Base-by-base conservation (phyloP, 2,113 vertebrate species). In the Aspidoscelis tigris region DNA sequence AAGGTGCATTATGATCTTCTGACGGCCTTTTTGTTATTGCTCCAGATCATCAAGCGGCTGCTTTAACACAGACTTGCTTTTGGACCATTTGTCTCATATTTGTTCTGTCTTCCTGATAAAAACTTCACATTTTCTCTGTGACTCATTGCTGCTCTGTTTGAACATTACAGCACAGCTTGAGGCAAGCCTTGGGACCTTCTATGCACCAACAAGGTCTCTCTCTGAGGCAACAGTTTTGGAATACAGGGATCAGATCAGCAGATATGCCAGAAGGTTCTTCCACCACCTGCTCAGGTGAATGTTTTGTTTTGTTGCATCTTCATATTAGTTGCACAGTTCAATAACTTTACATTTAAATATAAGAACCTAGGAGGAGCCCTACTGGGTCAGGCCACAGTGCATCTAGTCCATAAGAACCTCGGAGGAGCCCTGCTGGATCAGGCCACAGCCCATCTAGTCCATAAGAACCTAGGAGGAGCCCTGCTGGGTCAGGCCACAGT, bases 211-310 rank as follows among this genome's bases (percentile, higher is more conserved):
- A 84, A 95, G 95, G 90, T 97, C 97, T 75, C 96, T 99, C 82
- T 96, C 98, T 86, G 97, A 99, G 89, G 82, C 93, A 14, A 96
- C 97, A 1, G 93, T 98, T 77, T 88, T 98, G 91, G 97, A 98
- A 93, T 99, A 98, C 92, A 95, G 97, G 89, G 97, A 98, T 85
- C 96, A 95, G 76, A 95, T 99, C 96, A 97, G 97, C 95, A 97
- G 96, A 95, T 99, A 98, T 0, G 97, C 98, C 80, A 96, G 99
- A 20, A 97, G 99, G 89, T 99, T 99, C 92, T 99, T 99, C 94
- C 99, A 99, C 94, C 98, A 99, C 95, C 97, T 99, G 84, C 97
- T 99, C 95, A 99, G 99, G 99, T 99, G 95, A 97, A 93, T 88
- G 71, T 70, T 90, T 91, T 86, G 84, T 26, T 47, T 90, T 89